Evolutionary conservation across 1,140 invertebrate species (phyloP).

Genomic region (Goniozus legneri): DNA sequence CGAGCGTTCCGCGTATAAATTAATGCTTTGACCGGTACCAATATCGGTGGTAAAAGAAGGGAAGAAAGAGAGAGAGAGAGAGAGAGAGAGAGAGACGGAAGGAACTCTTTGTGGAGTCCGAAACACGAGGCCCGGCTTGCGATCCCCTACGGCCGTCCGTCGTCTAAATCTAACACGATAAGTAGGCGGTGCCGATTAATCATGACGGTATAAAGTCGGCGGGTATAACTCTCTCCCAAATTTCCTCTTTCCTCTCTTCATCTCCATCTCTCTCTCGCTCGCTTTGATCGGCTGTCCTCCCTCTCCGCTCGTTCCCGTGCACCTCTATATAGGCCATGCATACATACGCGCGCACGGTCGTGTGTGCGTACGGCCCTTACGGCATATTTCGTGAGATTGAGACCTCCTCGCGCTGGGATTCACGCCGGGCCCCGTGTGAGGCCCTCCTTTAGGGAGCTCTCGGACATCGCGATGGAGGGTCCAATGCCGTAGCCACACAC

Average conservation of each 20-base stretch:
- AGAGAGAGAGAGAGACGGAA: constrained; percentile 7
- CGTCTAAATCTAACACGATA: constrained; percentile 35
- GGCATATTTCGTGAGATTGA: constrained; percentile 36
- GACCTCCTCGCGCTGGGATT: constrained; percentile 42
- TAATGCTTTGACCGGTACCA: not conserved
- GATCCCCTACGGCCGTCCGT: constrained; percentile 1
- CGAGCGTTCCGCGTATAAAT: too few species aligned
- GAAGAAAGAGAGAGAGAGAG: constrained; percentile 5
- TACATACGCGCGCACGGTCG: constrained; percentile 16
- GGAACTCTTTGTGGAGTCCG: too few species aligned
- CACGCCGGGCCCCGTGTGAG: constrained; percentile 38
- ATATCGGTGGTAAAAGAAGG: not conserved
- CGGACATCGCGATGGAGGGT: too few species aligned
- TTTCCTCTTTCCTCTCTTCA: not conserved
- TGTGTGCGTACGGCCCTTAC: constrained; percentile 18
- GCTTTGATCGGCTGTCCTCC: too few species aligned
- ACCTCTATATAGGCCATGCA: constrained; percentile 4
- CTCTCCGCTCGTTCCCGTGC: too few species aligned
- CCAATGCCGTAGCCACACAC: too few species aligned
- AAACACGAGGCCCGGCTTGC: too few species aligned
- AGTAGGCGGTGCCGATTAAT: constrained; percentile 38
- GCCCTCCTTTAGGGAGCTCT: too few species aligned
- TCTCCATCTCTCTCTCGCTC: not conserved
- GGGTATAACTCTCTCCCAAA: too few species aligned
- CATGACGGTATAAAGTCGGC: constrained; percentile 30